phyloP scores from a whole-genome alignment of 2,888 invertebrate genomes.

The Entomobrya proxima region DNA sequence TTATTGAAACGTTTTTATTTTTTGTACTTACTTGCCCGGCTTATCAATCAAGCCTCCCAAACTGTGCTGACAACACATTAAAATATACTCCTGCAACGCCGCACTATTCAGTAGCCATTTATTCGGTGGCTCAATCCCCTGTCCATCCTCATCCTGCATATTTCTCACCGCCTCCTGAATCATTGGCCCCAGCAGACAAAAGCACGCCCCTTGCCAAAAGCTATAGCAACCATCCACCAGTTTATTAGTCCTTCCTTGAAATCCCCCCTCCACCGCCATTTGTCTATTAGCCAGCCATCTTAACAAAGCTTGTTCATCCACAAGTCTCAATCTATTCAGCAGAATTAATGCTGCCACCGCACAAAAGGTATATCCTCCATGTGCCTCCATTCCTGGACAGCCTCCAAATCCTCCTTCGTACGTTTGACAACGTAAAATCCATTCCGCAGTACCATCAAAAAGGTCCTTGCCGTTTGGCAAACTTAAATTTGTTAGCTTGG shows the following conservation, averaged over 20 bases:
- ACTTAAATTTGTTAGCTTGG: slow-evolving; percentile 85
- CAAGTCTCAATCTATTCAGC: slow-evolving; percentile 85
- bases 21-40: slow-evolving; percentile 90
- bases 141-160: neutral
- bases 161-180: slow-evolving; percentile 39
- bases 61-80: slow-evolving; percentile 92
- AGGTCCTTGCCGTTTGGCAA: slow-evolving; percentile 83
- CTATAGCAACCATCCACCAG: slow-evolving; percentile 99
- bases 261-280: slow-evolving; percentile 74
- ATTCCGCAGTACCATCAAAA: slow-evolving; percentile 91
- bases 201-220: slow-evolving; percentile 98
- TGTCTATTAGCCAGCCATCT: slow-evolving; percentile 76
- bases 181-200: slow-evolving; percentile 84
- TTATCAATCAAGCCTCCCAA: slow-evolving; percentile 96
- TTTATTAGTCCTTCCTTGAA: slow-evolving; percentile 94
- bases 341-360: slow-evolving; percentile 93
- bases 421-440: slow-evolving; percentile 96
- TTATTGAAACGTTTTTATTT: neutral
- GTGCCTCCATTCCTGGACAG: slow-evolving; percentile 95
- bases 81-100: slow-evolving; percentile 95
- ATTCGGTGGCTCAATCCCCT: slow-evolving; percentile 53
- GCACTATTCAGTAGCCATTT: slow-evolving; percentile 88
- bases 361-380: slow-evolving; percentile 99
- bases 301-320: slow-evolving; percentile 85
- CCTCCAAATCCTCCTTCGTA: slow-evolving; percentile 99